Base-by-base conservation (phyloP, 2,888 invertebrate species). In the Napeogenes sylphis region DNA sequence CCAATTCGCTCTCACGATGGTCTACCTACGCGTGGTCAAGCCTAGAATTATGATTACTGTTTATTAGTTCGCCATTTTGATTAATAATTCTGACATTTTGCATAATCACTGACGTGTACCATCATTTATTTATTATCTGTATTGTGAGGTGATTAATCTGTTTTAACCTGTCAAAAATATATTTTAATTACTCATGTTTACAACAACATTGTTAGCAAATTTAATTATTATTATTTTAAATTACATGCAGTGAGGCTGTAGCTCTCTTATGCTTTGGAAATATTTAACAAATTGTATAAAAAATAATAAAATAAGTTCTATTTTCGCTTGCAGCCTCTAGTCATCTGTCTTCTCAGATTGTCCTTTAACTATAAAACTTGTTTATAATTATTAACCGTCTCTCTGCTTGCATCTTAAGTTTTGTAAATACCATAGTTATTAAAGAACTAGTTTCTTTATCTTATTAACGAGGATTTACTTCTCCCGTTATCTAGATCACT, bases 1-100 rank as follows among this genome's bases (percentile, higher is more conserved):
- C 58, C 46, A 69, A 72, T 71, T 69, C 70, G 78, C 75, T 83
- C 85, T 77, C 84, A 84, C 83, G 83, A 73, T 69, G 70, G 74
- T 64, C 71, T 79, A 71, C 84, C 84, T 73, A 85, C 84, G 75
- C 79, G 55, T 70, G 76, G 66, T 67, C 66, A 64, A 71, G 70
- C 67, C 71, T 74, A 73, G 74, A 72, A 73, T 74, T 74, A 74
- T 71, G 71, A 68, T 70, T 69, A 64, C 68, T 66, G 65, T 70
- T 72, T 70, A 73, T 71, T 69, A 71, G 65, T 69, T 70, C 66
- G 68, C 64, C 73, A 65, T 67, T 70, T 58, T 58, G 66, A 65
- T 69, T 65, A 68, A 73, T 70, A 72, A 67, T 68, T 71, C 69
- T 71, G 68, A 68, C 65, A 56, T 61, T 67, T 69, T 67, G 68